Base-by-base conservation (phyloP, 2,888 invertebrate genomes). In the Latrodectus hesperus region DNA sequence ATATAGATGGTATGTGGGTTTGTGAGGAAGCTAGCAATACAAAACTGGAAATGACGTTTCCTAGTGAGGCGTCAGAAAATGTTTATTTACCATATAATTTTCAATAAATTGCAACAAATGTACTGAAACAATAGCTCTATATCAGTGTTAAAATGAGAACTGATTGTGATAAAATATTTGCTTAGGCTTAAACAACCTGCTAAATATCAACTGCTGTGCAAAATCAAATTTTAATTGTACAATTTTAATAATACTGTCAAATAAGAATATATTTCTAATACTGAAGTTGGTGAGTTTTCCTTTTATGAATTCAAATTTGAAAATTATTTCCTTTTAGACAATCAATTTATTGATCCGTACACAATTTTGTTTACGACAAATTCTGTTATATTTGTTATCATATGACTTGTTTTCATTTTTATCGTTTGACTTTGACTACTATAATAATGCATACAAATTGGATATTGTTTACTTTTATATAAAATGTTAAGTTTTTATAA, bases 1-100 rank as follows among this genome's bases (percentile, higher is more conserved):
- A 86, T 86, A 79, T 86, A 72, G 75, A 73, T 76, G 76, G 76
- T 81, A 86, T 86, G 86, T 86, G 81, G 70, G 55, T 79, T 65
- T 53, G 65, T 75, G 53, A 86, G 71, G 80, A 81, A 76, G 75
- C 76, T 74, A 26, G 22, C n/a, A 60, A 67, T 52, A 71, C 60
- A 51, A 74, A 86, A 60, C 26, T 65, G 17, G 10, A 65, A 71
- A 64, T 86, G 86, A 81, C 81, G 80, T 81, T 76, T 81, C 16
- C 38, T 53, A 68, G 26, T n/a, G 14, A 55, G 55, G 26, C 53
- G 52, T 26, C 38, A 26, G 60, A 16, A 10, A 60, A 60, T 60
- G 60, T 60, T 60, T 60, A 60, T n/a, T 16, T 60, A 60, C 60
- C 6, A n/a, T 60, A 16, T 60, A 60, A 60, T 16, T 60, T 60